Evolutionary conservation across 2,888 invertebrate species (phyloP).

Genomic region (Epinotia nisella): DNA sequence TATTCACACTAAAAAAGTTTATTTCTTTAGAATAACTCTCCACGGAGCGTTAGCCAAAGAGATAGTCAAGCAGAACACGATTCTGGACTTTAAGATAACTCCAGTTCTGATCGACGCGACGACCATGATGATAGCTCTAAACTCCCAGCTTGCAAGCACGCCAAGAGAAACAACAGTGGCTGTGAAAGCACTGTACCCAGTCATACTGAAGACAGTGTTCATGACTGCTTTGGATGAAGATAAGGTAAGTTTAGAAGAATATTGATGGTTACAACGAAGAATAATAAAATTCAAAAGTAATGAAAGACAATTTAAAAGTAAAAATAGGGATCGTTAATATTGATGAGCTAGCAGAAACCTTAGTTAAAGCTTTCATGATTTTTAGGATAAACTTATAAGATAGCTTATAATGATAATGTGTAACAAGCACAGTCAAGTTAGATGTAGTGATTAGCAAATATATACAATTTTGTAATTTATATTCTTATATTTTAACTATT

Average conservation of each 20-base stretch:
- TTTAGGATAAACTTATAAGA: too few species aligned
- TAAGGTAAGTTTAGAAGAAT: constrained; percentile 61
- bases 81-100: constrained; percentile 72
- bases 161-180: constrained; percentile 54
- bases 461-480: too few species aligned
- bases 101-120: constrained; percentile 67
- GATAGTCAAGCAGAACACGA: constrained; percentile 73
- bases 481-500: too few species aligned
- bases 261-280: too few species aligned
- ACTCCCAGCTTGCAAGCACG: constrained; percentile 62
- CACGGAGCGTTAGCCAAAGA: constrained; percentile 79
- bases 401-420: too few species aligned
- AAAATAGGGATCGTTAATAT: too few species aligned
- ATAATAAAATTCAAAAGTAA: too few species aligned
- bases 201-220: constrained; percentile 62
- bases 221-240: constrained; percentile 69
- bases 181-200: constrained; percentile 63
- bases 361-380: too few species aligned
- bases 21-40: constrained; percentile 67
- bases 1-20: background rate
- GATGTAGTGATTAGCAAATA: too few species aligned
- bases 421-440: too few species aligned
- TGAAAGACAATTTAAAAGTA: background rate
- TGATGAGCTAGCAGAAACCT: too few species aligned
- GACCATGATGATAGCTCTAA: constrained; percentile 64